A percentile compares a stretch with the other conserved stretches of the same genome.
phyloP scores from a whole-genome alignment of 2,888 invertebrate genomes.

The Limnephilus marmoratus region DNA sequence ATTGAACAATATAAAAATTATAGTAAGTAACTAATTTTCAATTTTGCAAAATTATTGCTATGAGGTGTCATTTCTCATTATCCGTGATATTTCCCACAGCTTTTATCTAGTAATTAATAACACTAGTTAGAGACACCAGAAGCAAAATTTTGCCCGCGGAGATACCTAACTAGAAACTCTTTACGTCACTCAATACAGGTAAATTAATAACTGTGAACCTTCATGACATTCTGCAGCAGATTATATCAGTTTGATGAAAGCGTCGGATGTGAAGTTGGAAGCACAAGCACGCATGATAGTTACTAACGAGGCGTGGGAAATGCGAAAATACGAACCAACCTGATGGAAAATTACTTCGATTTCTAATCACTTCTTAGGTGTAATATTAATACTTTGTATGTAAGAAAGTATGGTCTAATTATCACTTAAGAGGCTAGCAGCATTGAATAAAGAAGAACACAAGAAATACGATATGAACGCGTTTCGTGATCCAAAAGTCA shows the following conservation, averaged over 20 bases:
- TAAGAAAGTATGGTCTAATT: neutral
- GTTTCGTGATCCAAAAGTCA: too few species aligned
- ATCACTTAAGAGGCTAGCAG: too few species aligned
- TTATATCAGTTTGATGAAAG: constrained; percentile 12
- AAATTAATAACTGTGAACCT: constrained; percentile 2
- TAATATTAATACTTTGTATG: neutral
- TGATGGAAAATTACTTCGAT: neutral
- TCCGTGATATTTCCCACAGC: neutral
- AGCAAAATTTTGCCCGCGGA: neutral
- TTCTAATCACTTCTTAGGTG: neutral
- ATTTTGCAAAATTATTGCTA: neutral
- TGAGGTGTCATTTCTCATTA: neutral
- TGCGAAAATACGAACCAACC: neutral
- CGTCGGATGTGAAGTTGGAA: constrained; percentile 15
- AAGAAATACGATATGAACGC: too few species aligned
- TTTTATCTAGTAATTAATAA: neutral
- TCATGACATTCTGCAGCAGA: neutral
- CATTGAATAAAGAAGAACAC: too few species aligned
- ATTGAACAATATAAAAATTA: too few species aligned
- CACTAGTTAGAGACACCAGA: neutral
- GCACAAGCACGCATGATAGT: neutral
- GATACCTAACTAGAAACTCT: neutral
- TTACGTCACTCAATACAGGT: neutral
- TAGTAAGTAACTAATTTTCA: neutral
- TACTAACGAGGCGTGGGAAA: neutral